A percentile compares a stretch with the other conserved stretches of the same genome.
These are phyloP conservation scores for Actias luna DNA, from an alignment of 2,888 invertebrate genomes.

Conservation along the genomic window DNA sequence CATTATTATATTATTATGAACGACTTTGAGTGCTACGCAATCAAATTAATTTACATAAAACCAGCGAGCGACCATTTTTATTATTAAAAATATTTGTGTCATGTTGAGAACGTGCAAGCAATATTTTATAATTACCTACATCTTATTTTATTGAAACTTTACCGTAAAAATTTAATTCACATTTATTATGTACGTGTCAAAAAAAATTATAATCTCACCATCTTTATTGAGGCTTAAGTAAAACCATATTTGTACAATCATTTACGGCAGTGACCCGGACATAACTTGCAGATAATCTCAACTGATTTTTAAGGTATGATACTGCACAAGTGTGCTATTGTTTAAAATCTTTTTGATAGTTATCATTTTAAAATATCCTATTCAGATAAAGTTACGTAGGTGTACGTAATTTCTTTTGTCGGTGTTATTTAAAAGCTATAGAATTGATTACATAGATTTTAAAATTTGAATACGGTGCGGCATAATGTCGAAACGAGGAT, in stretches of 20 bases:
- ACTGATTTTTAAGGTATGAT: constrained; percentile 45
- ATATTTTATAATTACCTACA: constrained; percentile 12
- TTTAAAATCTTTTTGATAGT: constrained; percentile 30
- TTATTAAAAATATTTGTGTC: constrained; percentile 18
- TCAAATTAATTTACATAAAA: neutral
- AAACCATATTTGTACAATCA: constrained; percentile 45
- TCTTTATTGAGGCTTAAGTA: constrained; percentile 38
- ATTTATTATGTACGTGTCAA: constrained; percentile 25
- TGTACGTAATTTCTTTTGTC: neutral
- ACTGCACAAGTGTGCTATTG: constrained; percentile 48
- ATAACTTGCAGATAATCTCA: constrained; percentile 48
- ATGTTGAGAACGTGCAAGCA: constrained; percentile 2
- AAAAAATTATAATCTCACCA: constrained; percentile 36
- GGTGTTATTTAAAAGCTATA: neutral
- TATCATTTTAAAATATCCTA: constrained; percentile 25
- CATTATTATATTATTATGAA: neutral
- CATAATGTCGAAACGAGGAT: neutral
- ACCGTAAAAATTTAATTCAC: constrained; percentile 3
- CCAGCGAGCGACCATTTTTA: neutral
- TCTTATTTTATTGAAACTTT: constrained; percentile 7
- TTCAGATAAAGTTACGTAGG: constrained; percentile 2
- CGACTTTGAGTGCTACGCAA: neutral
- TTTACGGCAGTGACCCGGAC: constrained; percentile 51
- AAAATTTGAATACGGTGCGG: neutral
- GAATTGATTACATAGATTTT: neutral